Evolutionary conservation across 2,888 invertebrate species (phyloP).

Genomic region (Ochropleura leucogaster): DNA sequence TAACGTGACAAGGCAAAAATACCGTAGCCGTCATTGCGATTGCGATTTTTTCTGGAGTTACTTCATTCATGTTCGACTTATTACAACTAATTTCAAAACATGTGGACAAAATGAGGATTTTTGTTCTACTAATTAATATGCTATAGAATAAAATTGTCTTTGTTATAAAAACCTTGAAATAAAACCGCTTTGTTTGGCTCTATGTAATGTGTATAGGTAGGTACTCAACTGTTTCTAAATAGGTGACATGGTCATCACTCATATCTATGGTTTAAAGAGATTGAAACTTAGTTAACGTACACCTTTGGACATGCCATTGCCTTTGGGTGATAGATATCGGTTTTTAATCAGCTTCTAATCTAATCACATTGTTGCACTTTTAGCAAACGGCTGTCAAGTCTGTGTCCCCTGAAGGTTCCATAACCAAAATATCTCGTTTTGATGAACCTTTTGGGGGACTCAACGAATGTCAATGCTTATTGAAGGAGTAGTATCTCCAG

Average conservation of each 20-base stretch:
- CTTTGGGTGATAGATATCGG: not conserved
- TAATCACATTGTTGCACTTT: conserved; percentile 10
- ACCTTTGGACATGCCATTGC: not conserved
- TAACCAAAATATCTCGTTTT: too few relatives aligned
- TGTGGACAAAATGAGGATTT: not conserved
- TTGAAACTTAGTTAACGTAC: conserved; percentile 15
- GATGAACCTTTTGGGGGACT: too few relatives aligned
- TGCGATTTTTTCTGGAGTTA: too few relatives aligned
- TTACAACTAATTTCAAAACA: conserved; percentile 1
- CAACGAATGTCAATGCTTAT: too few relatives aligned
- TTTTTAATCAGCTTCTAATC: conserved; percentile 19
- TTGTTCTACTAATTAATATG: not conserved
- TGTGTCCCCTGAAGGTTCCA: not conserved
- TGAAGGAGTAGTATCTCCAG: not conserved
- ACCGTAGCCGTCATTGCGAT: conserved; percentile 4
- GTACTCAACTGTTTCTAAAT: not conserved
- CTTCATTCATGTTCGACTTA: not conserved
- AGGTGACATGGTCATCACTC: conserved; percentile 16
- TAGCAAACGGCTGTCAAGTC: not conserved
- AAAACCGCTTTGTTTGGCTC: conserved; percentile 22
- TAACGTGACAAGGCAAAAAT: conserved; percentile 21
- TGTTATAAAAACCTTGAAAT: conserved; percentile 25
- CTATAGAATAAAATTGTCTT: conserved; percentile 3
- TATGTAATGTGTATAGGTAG: not conserved
- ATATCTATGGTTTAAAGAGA: conserved; percentile 10